Evolutionary conservation across 2,113 vertebrate species (phyloP).

Genomic region (Zapornia atra): DNA sequence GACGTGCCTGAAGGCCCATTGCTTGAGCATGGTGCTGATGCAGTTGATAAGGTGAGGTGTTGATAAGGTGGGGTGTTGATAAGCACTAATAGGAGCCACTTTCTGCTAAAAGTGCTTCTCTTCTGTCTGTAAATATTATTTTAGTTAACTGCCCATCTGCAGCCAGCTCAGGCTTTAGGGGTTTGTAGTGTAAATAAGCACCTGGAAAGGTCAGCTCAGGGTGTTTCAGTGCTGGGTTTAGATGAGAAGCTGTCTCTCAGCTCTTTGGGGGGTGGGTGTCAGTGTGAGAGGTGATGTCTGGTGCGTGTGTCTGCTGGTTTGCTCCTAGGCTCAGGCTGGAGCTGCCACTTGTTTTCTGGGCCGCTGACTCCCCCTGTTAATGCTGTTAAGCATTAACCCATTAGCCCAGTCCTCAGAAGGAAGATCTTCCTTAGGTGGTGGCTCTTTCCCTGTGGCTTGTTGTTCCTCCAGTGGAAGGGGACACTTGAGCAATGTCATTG

Average conservation of each 20-base stretch:
- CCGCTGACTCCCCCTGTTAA: not conserved
- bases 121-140: not conserved
- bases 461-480: not conserved
- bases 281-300: not conserved
- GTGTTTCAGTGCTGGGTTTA: not conserved
- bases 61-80: not conserved
- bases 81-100: not conserved
- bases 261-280: not conserved
- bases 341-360: not conserved
- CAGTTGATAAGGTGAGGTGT: no score
- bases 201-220: rapidly evolving
- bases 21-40: not conserved
- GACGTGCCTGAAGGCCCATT: not conserved
- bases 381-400: not conserved
- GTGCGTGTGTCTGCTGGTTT: not conserved
- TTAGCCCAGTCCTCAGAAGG: not conserved
- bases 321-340: rapidly evolving
- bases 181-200: not conserved
- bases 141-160: not conserved
- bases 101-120: not conserved
- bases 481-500: conserved; percentile 37
- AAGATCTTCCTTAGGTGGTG: not conserved
- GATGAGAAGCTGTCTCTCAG: not conserved
- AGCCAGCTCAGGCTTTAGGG: not conserved
- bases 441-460: not conserved